Evolutionary conservation across 1,140 invertebrate species (phyloP).

Genomic region (Drosophila nigromelanica): DNA sequence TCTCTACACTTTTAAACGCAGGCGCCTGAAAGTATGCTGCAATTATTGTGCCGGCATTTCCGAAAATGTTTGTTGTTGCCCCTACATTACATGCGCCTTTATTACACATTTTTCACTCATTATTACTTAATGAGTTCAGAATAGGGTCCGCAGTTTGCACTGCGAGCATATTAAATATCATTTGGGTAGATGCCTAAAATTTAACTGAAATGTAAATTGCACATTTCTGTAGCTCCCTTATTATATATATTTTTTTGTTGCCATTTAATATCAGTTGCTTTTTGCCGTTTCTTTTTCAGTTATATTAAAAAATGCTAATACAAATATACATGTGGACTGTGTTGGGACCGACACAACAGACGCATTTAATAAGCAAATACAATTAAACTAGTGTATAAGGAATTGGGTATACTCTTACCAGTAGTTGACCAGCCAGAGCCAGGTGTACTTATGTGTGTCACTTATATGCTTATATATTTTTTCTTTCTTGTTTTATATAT

Average conservation of each 20-base stretch:
- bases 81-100: background rate
- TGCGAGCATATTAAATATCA: constrained; percentile 7
- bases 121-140: constrained; percentile 9
- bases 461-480: no score
- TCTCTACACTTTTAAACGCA: constrained; percentile 12
- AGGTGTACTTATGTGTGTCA: no score
- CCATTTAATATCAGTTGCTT: constrained; percentile 24
- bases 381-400: background rate
- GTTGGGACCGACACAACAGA: constrained; percentile 15
- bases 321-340: constrained; percentile 17
- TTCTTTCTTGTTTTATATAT: no score
- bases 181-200: background rate
- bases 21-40: constrained; percentile 31
- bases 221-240: constrained; percentile 17
- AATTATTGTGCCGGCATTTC: constrained; percentile 3
- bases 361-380: constrained; percentile 8
- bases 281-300: constrained; percentile 25
- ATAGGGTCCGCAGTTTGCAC: background rate
- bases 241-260: constrained; percentile 4
- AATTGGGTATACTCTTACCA: constrained; percentile 25
- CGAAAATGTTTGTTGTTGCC: background rate
- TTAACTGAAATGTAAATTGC: constrained; percentile 26
- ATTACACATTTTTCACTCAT: constrained; percentile 10
- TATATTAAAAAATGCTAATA: constrained; percentile 58
- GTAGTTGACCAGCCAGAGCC: no score